Percentiles rank a stretch among this genome's conserved stretches.
phyloP scores from a whole-genome alignment of 1,140 invertebrate species.

The Cheumatopsyche charites region DNA sequence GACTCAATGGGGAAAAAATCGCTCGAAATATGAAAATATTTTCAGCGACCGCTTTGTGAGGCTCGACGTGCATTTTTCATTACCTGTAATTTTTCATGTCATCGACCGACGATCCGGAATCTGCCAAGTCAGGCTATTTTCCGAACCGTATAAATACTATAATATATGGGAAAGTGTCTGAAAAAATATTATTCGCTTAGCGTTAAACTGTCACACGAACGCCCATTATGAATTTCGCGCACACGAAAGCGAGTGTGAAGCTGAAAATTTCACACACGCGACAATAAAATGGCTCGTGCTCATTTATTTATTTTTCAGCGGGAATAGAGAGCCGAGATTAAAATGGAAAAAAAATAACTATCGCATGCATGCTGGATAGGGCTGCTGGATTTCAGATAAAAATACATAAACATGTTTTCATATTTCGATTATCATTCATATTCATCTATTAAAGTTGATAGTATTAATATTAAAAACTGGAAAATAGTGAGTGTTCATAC shows the following conservation, averaged over 20 bases:
- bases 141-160: slow-evolving; percentile 6
- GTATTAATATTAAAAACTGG: too few relatives aligned
- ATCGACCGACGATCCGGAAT: not conserved
- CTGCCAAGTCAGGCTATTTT: slow-evolving; percentile 25
- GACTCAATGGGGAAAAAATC: too few relatives aligned
- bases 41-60: not conserved
- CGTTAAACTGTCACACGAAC: slow-evolving; percentile 22
- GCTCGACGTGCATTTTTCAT: slow-evolving; percentile 12
- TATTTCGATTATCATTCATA: too few relatives aligned
- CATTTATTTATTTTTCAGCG: too few relatives aligned
- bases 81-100: slow-evolving; percentile 32
- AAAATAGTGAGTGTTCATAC: too few relatives aligned
- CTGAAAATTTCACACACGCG: not conserved
- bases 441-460: too few relatives aligned
- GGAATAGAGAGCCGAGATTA: slow-evolving; percentile 29
- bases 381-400: too few relatives aligned
- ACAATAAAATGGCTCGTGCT: slow-evolving; percentile 37
- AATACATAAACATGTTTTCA: too few relatives aligned
- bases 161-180: slow-evolving; percentile 33
- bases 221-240: slow-evolving; percentile 43
- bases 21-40: slow-evolving; percentile 6
- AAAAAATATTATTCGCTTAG: slow-evolving; percentile 28
- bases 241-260: slow-evolving; percentile 1
- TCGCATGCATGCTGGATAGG: too few relatives aligned
- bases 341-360: slow-evolving; percentile 35